phyloP scores from a whole-genome alignment of 2,888 invertebrate species.

The Acleris cristana region DNA sequence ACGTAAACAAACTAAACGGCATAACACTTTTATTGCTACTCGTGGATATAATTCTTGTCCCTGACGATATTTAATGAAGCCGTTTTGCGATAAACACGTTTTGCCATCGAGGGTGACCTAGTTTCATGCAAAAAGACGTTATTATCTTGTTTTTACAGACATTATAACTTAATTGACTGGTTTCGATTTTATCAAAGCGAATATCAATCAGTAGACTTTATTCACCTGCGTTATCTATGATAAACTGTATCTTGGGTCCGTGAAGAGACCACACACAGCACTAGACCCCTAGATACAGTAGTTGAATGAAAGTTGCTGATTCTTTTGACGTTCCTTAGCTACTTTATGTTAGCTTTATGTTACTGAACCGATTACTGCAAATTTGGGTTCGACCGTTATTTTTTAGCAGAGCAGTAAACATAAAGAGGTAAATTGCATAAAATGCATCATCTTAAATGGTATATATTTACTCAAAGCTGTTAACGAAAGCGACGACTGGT shows the following conservation, averaged over 20 bases:
- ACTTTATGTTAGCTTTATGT: no score
- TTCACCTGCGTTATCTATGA: background rate
- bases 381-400: no score
- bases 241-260: background rate
- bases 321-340: no score
- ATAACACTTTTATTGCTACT: conserved; percentile 20
- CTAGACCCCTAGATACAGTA: no score
- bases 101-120: conserved; percentile 54
- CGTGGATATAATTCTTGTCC: conserved; percentile 17
- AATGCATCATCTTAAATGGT: no score
- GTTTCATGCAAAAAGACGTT: conserved; percentile 45
- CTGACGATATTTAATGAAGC: conserved; percentile 30
- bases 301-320: no score
- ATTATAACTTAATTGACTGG: conserved; percentile 40
- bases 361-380: no score
- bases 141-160: conserved; percentile 50
- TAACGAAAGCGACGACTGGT: no score
- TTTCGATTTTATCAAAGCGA: conserved; percentile 28
- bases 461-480: no score
- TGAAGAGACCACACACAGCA: no score
- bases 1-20: conserved; percentile 24
- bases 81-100: conserved; percentile 43
- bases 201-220: conserved; percentile 3
- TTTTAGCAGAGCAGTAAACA: no score
- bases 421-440: no score